These are phyloP conservation scores for Macropis europaea DNA, from an alignment of 2,888 invertebrate genomes.

Conservation along the genomic window DNA sequence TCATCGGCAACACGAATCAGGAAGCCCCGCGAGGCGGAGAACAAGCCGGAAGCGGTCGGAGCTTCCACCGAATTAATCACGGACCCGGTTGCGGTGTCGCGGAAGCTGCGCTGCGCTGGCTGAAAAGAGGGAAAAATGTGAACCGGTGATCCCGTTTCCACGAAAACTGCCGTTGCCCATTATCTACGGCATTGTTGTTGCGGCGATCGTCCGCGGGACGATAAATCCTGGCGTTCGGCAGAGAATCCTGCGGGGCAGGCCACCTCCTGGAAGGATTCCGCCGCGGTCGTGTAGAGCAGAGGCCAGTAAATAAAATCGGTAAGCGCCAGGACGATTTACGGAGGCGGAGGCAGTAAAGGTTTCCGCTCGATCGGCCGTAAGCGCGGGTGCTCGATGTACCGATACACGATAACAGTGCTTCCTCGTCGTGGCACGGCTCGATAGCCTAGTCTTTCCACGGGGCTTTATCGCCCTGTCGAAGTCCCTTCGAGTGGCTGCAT, in stretches of 20 bases:
- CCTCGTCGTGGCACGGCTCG: slow-evolving; percentile 42
- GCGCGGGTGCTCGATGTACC: slow-evolving; percentile 71
- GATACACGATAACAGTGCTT: slow-evolving; percentile 72
- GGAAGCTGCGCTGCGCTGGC: neutral
- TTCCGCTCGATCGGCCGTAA: slow-evolving; percentile 73
- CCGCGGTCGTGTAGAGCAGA: slow-evolving; percentile 35
- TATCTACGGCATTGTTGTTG: slow-evolving; percentile 63
- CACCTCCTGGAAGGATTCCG: slow-evolving; percentile 47
- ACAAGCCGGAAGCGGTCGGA: no score
- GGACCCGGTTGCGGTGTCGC: neutral
- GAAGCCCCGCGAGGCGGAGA: no score
- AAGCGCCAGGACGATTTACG: slow-evolving; percentile 69
- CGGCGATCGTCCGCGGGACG: slow-evolving; percentile 48
- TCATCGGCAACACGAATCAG: no score
- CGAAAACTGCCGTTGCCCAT: slow-evolving; percentile 56
- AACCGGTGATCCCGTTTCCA: slow-evolving; percentile 46
- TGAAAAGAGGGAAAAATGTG: neutral
- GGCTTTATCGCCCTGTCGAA: slow-evolving; percentile 52
- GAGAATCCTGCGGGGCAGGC: slow-evolving; percentile 42
- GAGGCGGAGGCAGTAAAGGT: slow-evolving; percentile 67
- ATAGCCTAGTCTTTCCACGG: slow-evolving; percentile 36
- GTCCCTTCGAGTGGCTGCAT: slow-evolving; percentile 30
- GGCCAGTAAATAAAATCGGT: slow-evolving; percentile 68
- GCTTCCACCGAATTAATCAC: no score
- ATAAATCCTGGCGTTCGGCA: slow-evolving; percentile 49